Evolutionary conservation across 2,888 invertebrate species (phyloP).

Genomic region (Cordilura impudica): DNA sequence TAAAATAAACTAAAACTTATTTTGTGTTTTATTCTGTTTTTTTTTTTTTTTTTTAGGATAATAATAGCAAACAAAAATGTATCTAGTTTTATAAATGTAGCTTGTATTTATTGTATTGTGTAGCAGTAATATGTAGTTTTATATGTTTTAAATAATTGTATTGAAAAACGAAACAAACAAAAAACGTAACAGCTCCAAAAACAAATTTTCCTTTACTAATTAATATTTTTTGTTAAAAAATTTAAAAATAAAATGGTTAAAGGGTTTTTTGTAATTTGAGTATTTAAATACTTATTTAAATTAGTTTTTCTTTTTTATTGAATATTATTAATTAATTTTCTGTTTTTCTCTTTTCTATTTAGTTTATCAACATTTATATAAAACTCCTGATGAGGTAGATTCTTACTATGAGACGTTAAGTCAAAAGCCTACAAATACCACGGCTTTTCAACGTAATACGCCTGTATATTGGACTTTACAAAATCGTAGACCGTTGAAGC

Average conservation of each 20-base stretch:
- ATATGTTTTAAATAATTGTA: neutral
- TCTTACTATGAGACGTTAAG: constrained; percentile 67
- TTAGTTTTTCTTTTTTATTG: neutral
- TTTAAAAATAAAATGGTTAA: neutral
- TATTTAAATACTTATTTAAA: no score
- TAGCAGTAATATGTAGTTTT: neutral
- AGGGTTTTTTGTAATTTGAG: constrained; percentile 4
- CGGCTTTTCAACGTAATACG: constrained; percentile 76
- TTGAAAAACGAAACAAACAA: neutral
- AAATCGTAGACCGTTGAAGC: constrained; percentile 72
- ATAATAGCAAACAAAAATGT: neutral
- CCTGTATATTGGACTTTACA: constrained; percentile 82
- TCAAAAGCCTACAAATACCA: constrained; percentile 45
- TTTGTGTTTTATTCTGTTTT: neutral
- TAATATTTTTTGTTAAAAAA: neutral
- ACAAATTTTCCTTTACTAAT: neutral
- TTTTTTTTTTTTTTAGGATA: neutral
- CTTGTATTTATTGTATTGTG: neutral
- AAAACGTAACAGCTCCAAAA: neutral
- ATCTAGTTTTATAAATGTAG: no score
- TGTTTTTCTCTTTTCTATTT: constrained; percentile 68
- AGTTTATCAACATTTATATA: constrained; percentile 84
- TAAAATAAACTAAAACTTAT: neutral
- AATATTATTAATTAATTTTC: constrained; percentile 4
- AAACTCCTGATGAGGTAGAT: constrained; percentile 66